Evolutionary conservation across 2,888 invertebrate species (phyloP).

Genomic region (Apocheima hispidaria): DNA sequence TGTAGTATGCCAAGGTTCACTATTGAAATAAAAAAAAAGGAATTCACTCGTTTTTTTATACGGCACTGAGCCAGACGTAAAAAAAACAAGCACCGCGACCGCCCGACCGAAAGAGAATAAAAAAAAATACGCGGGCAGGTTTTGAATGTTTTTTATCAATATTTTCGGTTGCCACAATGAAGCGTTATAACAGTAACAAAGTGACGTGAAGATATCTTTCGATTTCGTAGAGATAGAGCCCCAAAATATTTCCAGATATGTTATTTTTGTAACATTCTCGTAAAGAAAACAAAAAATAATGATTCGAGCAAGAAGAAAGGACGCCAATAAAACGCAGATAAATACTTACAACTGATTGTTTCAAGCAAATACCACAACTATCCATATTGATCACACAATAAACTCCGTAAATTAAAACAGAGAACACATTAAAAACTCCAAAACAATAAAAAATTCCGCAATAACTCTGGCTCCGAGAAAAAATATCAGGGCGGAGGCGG

Average conservation of each 20-base stretch:
- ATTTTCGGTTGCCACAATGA: conserved; percentile 50
- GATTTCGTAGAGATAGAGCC: conserved; percentile 41
- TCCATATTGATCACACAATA: conserved; percentile 68
- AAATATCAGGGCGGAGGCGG: conserved; percentile 71
- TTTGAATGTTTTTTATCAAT: conserved; percentile 72
- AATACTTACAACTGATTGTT: conserved; percentile 78
- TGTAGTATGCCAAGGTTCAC: conserved; percentile 65
- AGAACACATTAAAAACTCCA: conserved; percentile 65
- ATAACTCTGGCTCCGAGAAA: conserved; percentile 57
- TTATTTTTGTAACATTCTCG: conserved; percentile 76
- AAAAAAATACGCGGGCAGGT: conserved; percentile 84
- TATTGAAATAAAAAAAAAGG: conserved; percentile 67
- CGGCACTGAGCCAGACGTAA: conserved; percentile 81
- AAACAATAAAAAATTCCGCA: conserved; percentile 71
- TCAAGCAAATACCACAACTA: conserved; percentile 81
- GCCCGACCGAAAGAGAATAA: conserved; percentile 60
- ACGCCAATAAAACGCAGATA: conserved; percentile 49
- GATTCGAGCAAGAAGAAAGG: conserved; percentile 62
- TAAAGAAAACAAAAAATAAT: conserved; percentile 83
- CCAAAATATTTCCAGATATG: conserved; percentile 54
- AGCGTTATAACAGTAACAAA: conserved; percentile 41
- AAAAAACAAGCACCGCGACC: conserved; percentile 76
- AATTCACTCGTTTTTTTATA: conserved; percentile 72
- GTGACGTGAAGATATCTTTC: conserved; percentile 35
- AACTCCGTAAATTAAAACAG: conserved; percentile 53